Conservation (phyloP, 2,113 vertebrate genomes). For the Nothobranchius furzeri region DNA sequence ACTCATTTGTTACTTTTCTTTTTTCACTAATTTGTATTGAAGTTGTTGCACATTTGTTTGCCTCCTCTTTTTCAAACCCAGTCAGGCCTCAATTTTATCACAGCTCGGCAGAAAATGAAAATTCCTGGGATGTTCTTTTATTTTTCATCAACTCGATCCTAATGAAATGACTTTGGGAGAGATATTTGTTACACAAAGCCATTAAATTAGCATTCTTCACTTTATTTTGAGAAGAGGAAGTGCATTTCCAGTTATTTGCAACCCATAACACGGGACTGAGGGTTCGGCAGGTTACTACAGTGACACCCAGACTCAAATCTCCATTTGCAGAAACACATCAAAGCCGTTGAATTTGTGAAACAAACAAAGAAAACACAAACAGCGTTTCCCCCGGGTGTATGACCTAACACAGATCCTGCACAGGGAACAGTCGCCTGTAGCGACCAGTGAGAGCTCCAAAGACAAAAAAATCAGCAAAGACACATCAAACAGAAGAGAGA, state of each 20-base stretch:
- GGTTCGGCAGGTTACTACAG: conserved; percentile 62
- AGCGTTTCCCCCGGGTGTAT: conserved; percentile 40
- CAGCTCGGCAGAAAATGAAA: conserved; percentile 31
- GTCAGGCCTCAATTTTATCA: conserved; percentile 48
- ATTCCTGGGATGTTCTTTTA: conserved; percentile 24
- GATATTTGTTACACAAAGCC: conserved; percentile 32
- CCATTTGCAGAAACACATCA: conserved; percentile 60
- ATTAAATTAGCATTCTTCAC: conserved; percentile 16
- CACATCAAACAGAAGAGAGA: conserved; percentile 48
- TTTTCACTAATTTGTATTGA: conserved; percentile 17
- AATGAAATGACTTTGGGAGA: conserved; percentile 29
- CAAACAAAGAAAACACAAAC: conserved; percentile 46
- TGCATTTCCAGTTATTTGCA: conserved; percentile 38
- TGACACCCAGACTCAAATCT: conserved; percentile 57
- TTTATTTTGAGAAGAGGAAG: conserved; percentile 13
- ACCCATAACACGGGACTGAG: conserved; percentile 18
- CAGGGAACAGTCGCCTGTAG: conserved; percentile 26
- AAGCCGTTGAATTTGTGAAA: conserved; percentile 49
- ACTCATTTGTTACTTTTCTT: conserved; percentile 46
- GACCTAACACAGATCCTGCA: conserved; percentile 45
- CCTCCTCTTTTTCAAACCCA: conserved; percentile 24
- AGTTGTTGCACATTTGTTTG: conserved; percentile 30
- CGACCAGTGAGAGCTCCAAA: conserved; percentile 35
- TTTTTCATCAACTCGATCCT: conserved; percentile 34
- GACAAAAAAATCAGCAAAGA: conserved; percentile 39